Base-by-base conservation (phyloP, 2,888 invertebrate genomes). In the Cremastinae sp. region DNA sequence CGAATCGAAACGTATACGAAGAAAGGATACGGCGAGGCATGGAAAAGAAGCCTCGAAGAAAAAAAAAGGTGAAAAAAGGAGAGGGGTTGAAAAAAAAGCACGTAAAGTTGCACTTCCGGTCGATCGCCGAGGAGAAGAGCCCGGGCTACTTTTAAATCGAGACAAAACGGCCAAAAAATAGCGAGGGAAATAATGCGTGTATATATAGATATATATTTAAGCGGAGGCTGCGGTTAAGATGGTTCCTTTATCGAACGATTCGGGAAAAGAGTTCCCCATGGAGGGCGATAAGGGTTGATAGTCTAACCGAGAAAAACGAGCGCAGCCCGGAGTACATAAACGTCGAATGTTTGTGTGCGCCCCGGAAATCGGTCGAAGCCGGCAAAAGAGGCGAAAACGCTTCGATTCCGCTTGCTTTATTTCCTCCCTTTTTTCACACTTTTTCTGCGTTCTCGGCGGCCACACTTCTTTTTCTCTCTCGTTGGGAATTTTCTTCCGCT, bases 221-320 rank as follows among this genome's bases (percentile, higher is more conserved):
- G 74, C 8, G n/a, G 14, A 49, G 22, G 10, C 47, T 28, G 62
- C 18, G 80, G 79, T 82, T 78, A 74, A 79, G 82, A 86, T 84
- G 83, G 84, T 81, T 81, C 82, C 85, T 87, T 87, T 85, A 86
- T 87, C 84, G 87, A 84, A 81, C 85, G 84, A 85, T 87, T 87
- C 84, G 84, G 86, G 83, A 84, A 84, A 86, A 86, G 83, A 83
- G 83, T 83, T 86, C 84, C 87, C 87, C 80, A 79, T 66, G 85
- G 85, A 79, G 74, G 74, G 28, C 85, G 86, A 88, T 87, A 87
- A 87, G 83, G 81, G 82, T 82, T 82, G 78, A 82, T 84, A 71
- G 79, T 78, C 76, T 75, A 74, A 79, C 79, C 78, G 74, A 77
- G 79, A 80, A 81, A 76, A 78, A 79, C 79, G 80, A 66, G 58